Base-by-base conservation (phyloP, 2,888 invertebrate species). In the Synanthedon formicaeformis region DNA sequence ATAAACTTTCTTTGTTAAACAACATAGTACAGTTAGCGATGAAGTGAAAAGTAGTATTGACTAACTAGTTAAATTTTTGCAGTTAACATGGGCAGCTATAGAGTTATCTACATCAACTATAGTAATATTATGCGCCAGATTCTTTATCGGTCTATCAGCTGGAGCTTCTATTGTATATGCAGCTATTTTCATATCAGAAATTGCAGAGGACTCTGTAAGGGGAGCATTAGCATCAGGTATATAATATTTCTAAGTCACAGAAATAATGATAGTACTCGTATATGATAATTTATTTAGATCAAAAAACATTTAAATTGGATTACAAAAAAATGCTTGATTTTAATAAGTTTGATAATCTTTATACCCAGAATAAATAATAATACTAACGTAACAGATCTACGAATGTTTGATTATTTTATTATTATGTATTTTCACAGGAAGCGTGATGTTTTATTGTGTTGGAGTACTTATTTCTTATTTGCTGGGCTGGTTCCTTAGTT, bases 121-220 rank as follows among this genome's bases (percentile, higher is more conserved):
- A 0, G 69, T 87, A 45, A 73, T 92, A 1, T 72, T 89, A 34
- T 65, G 79, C 0, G 89, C 89, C 0, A 78, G 91, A 51, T 85
- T 92, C 49, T 60, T 92, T 1, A 78, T 88, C 0, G 93, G 93
- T 0, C 62, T 90, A 0, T 83, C 89, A 0, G 89, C 88, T 0
- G 90, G 90, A 1, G 85, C 89, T 0, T 71, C 81, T 0, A 69
- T 91, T 4, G 87, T 90, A 8, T 79, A 90, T 41, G 81, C 86
- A 0, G 91, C 93, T 0, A 83, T 92, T n/a, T 91, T 89, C 65
- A 86, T 90, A 23, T 89, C 90, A 0, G 94, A 94, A 70, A 88
- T 91, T 0, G 86, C 91, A 0, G 90, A 91, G 34, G 78, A 81
- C 56, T 77, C 83, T 0, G 78, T 87, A 1, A 61, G 86, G 61